Percentiles rank a stretch among this genome's conserved stretches.
These are phyloP conservation scores for Monopterus albus DNA, from an alignment of 2,113 vertebrate species.

Conservation along the genomic window DNA sequence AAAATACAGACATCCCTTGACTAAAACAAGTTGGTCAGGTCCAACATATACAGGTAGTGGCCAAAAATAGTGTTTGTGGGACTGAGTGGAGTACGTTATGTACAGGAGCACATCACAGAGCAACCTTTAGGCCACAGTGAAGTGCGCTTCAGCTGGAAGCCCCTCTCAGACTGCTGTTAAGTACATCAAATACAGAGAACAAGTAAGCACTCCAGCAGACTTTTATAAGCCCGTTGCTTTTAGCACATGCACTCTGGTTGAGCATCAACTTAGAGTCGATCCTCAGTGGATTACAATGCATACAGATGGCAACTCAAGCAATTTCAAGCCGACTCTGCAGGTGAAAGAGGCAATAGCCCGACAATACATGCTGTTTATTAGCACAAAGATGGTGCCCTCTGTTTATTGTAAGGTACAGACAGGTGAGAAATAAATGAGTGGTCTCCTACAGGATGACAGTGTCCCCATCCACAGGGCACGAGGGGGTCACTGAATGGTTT, in stretches of 20 bases:
- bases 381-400: background rate
- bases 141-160: constrained; percentile 29
- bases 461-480: too few species aligned
- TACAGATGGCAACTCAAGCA: background rate
- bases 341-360: background rate
- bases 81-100: constrained; percentile 22
- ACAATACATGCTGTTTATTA: background rate
- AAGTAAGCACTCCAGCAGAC: background rate
- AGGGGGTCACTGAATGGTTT: too few species aligned
- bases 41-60: background rate
- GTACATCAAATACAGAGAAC: constrained; percentile 6
- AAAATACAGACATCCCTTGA: background rate
- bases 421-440: too few species aligned
- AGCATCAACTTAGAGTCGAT: background rate
- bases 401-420: background rate
- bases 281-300: constrained; percentile 1
- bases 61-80: constrained; percentile 32
- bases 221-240: background rate
- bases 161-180: background rate
- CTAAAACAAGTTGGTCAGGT: background rate
- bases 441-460: too few species aligned
- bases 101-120: constrained; percentile 33
- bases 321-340: constrained; percentile 7
- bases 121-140: constrained; percentile 37
- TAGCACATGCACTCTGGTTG: background rate